A percentile compares a stretch with the other conserved stretches of the same genome.
Conservation (phyloP, 2,797 vertebrate species). For the Hypotaenidia philippensis region DNA sequence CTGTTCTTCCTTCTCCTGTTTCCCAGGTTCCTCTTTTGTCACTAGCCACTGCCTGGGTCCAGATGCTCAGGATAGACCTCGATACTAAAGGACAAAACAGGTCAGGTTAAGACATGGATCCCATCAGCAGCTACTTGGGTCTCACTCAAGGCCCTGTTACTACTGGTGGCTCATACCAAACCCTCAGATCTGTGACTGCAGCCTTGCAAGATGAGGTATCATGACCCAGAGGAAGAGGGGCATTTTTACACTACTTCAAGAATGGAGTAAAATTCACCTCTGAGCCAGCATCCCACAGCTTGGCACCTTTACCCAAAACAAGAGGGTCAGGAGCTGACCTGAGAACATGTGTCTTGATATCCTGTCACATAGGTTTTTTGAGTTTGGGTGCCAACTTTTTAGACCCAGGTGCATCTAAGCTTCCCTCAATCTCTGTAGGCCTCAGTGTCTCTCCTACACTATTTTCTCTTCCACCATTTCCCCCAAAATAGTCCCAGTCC, state of each 20-base stretch:
- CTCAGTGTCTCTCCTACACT: neutral
- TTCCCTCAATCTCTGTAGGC: neutral
- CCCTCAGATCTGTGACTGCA: neutral
- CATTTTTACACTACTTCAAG: neutral
- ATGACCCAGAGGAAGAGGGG: neutral
- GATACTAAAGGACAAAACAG: neutral
- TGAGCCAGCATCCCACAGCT: neutral
- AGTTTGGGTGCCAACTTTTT: neutral
- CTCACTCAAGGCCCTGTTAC: neutral
- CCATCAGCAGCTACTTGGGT: neutral
- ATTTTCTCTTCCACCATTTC: neutral
- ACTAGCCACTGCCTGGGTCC: neutral
- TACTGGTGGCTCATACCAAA: neutral
- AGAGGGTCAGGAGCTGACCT: neutral
- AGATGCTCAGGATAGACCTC: neutral
- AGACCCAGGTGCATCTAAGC: neutral
- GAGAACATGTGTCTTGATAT: neutral
- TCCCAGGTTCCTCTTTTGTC: neutral
- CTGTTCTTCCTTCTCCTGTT: neutral
- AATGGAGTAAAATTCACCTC: neutral
- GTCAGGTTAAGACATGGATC: neutral
- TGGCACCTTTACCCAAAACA: neutral
- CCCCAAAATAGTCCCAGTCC: neutral
- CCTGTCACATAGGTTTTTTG: accelerated
- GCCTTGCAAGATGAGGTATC: neutral